Percentiles rank a stretch among this genome's conserved stretches.
Evolutionary conservation across 2,113 vertebrate species (phyloP).

Genomic region (Oreotrochilus melanogaster): DNA sequence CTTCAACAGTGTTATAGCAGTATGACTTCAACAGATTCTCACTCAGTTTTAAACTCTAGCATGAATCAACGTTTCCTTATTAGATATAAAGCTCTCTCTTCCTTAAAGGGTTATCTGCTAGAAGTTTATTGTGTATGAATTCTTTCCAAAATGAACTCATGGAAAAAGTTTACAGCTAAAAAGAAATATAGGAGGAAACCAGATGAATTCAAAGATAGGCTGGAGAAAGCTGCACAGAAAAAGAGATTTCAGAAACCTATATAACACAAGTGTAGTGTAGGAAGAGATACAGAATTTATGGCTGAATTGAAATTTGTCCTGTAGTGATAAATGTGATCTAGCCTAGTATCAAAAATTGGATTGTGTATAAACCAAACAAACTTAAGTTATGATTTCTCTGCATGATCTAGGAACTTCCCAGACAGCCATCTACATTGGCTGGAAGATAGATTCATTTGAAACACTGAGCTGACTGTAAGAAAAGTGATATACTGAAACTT

Average conservation of each 20-base stretch:
- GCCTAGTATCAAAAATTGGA: not conserved
- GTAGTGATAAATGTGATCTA: not conserved
- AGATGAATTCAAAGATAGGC: not conserved
- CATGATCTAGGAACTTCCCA: not conserved
- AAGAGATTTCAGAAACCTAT: not conserved
- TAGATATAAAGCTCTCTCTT: not conserved
- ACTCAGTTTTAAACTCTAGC: not conserved
- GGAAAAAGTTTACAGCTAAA: not conserved
- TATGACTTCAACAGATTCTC: not conserved
- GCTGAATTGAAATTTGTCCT: not conserved
- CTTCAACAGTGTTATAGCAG: not conserved
- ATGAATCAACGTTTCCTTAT: not conserved
- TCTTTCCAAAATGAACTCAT: not conserved
- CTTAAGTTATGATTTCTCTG: not conserved
- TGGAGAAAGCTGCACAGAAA: not conserved
- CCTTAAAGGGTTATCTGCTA: not conserved
- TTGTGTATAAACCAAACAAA: not conserved
- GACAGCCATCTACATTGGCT: rapidly evolving
- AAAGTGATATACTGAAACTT: not conserved
- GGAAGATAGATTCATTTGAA: not conserved
- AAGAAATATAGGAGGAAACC: not conserved
- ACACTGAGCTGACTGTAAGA: not conserved
- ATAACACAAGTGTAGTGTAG: not conserved
- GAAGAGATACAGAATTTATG: not conserved
- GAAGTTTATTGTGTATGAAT: not conserved